A percentile compares a stretch with the other conserved stretches of the same genome.
phyloP scores from a whole-genome alignment of 2,888 invertebrate genomes.

The Balanococcus diminutus region DNA sequence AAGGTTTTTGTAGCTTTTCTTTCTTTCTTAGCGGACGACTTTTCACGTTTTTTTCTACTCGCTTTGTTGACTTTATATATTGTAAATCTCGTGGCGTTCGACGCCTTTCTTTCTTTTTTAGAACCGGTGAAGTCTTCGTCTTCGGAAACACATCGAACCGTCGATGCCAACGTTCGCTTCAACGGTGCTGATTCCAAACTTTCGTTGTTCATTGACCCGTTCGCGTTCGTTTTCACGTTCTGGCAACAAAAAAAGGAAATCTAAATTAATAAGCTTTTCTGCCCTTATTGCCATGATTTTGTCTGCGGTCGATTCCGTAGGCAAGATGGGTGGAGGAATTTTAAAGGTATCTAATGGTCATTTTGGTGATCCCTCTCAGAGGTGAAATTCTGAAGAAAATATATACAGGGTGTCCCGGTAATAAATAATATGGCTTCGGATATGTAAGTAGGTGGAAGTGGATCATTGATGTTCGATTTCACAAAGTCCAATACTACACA shows the following conservation, averaged over 20 bases:
- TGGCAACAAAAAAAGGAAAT: constrained; percentile 30
- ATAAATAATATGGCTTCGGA: too few relatives aligned
- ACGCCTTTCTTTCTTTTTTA: constrained; percentile 75
- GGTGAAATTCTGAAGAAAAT: too few relatives aligned
- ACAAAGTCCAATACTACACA: too few relatives aligned
- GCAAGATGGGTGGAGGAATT: too few relatives aligned
- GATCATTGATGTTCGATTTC: too few relatives aligned
- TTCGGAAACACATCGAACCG: constrained; percentile 59
- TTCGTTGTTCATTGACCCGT: constrained; percentile 61
- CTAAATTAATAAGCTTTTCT: neutral
- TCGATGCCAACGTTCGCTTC: constrained; percentile 60
- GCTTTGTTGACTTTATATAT: constrained; percentile 94
- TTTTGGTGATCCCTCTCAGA: too few relatives aligned
- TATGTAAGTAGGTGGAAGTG: too few relatives aligned
- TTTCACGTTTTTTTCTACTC: constrained; percentile 91
- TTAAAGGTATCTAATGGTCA: too few relatives aligned
- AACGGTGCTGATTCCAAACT: constrained; percentile 59
- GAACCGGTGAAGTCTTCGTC: constrained; percentile 60
- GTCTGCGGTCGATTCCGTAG: too few relatives aligned
- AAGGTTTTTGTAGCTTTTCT: constrained; percentile 98
- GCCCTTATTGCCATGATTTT: neutral
- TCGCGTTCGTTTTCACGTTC: constrained; percentile 59
- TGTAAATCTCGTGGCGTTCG: constrained; percentile 78
- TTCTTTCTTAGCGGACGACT: constrained; percentile 91
- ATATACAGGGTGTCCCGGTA: too few relatives aligned